A percentile compares a stretch with the other conserved stretches of the same genome.
phyloP scores from a whole-genome alignment of 2,797 vertebrate genomes.

The Chloroceryle inda region DNA sequence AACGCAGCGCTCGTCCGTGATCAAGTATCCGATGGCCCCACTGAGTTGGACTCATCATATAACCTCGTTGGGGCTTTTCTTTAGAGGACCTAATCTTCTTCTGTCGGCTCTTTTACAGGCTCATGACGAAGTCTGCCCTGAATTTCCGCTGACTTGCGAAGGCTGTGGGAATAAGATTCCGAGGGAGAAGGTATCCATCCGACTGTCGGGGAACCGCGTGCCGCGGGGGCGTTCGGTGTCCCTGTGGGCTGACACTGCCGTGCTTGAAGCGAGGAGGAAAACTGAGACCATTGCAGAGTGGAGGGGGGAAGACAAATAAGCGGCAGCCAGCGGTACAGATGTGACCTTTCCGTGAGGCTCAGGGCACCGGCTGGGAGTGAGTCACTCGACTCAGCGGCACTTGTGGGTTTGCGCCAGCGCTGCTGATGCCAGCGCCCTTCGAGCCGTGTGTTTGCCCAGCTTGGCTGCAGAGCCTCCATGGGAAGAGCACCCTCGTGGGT shows the following conservation, averaged over 20 bases:
- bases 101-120: constrained; percentile 79
- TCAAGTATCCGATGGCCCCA: fast-evolving
- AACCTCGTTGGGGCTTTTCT: not conserved
- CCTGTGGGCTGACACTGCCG: not conserved
- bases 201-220: fast-evolving
- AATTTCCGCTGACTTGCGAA: constrained; percentile 92
- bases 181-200: constrained; percentile 89
- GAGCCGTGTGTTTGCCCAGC: not conserved
- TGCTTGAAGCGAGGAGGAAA: not conserved
- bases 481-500: fast-evolving
- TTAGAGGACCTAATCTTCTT: not conserved
- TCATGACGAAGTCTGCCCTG: constrained; percentile 91
- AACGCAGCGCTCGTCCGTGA: fast-evolving
- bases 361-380: fast-evolving
- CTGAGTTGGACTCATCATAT: not conserved
- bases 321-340: not conserved
- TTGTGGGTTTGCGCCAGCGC: fast-evolving
- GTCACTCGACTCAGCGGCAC: fast-evolving
- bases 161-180: constrained; percentile 93
- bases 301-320: not conserved
- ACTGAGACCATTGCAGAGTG: not conserved
- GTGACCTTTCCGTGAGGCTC: not conserved
- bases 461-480: not conserved
- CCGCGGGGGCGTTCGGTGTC: fast-evolving
- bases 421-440: not conserved